phyloP scores from a whole-genome alignment of 2,888 invertebrate genomes.

The Mythimna albipuncta region DNA sequence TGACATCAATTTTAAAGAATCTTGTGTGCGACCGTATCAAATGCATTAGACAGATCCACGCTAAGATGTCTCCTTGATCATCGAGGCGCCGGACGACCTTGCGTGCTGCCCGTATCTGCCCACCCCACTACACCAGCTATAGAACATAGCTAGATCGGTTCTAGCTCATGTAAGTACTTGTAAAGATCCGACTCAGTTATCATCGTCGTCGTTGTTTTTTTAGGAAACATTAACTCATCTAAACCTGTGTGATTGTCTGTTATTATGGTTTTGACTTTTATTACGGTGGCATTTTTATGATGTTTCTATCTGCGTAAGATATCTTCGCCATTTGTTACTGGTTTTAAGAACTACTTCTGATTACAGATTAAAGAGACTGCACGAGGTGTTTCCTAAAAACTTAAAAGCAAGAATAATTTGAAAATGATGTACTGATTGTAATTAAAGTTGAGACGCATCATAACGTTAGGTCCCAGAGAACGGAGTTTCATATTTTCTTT shows the following conservation, averaged over 20 bases:
- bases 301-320: background rate
- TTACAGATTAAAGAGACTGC: background rate
- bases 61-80: constrained; percentile 76
- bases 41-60: constrained; percentile 73
- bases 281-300: background rate
- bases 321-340: background rate
- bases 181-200: constrained; percentile 29
- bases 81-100: constrained; percentile 89
- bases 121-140: constrained; percentile 72
- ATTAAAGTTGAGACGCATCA: background rate
- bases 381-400: too few relatives aligned
- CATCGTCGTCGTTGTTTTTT: background rate
- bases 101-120: constrained; percentile 76
- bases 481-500: too few relatives aligned
- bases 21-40: constrained; percentile 12
- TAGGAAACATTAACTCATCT: background rate
- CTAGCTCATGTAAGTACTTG: constrained; percentile 51
- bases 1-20: background rate
- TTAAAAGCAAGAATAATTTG: background rate
- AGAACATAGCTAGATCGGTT: constrained; percentile 49
- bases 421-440: background rate
- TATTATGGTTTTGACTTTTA: background rate
- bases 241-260: background rate
- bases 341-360: background rate
- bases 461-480: background rate